These are phyloP conservation scores for Acipenser oxyrinchus DNA, from an alignment of 2,797 vertebrate species.

Conservation along the genomic window DNA sequence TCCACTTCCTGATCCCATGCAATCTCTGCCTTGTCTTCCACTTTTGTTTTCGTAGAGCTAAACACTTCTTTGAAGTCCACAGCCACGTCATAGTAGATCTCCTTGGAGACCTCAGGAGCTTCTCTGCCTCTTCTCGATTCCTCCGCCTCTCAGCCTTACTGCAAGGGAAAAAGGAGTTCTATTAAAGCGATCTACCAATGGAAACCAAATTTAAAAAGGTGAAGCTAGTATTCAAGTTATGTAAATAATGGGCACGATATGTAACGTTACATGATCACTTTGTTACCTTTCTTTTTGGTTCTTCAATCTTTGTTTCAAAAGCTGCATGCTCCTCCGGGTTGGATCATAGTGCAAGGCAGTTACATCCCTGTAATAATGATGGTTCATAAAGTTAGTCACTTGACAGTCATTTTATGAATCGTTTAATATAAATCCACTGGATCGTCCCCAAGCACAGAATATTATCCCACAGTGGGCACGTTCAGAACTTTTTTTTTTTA, in stretches of 20 bases:
- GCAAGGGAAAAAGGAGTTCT: constrained; percentile 15
- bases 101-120: constrained; percentile 75
- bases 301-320: constrained; percentile 67
- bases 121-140: constrained; percentile 68
- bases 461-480: no score
- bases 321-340: constrained; percentile 73
- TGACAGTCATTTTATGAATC: no score
- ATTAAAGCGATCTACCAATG: background rate
- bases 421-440: no score
- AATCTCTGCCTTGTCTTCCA: constrained; percentile 20
- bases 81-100: constrained; percentile 71
- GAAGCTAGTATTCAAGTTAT: background rate
- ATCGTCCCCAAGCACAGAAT: no score
- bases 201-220: background rate
- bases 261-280: background rate
- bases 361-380: constrained; percentile 54
- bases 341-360: constrained; percentile 85
- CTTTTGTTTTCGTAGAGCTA: constrained; percentile 35
- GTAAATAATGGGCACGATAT: background rate
- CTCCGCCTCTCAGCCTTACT: constrained; percentile 74
- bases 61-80: constrained; percentile 75
- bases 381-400: no score
- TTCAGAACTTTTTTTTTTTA: background rate
- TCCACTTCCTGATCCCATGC: constrained; percentile 39
- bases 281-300: constrained; percentile 71